Conservation (phyloP, 2,888 invertebrate species). For the Eupithecia abbreviata region DNA sequence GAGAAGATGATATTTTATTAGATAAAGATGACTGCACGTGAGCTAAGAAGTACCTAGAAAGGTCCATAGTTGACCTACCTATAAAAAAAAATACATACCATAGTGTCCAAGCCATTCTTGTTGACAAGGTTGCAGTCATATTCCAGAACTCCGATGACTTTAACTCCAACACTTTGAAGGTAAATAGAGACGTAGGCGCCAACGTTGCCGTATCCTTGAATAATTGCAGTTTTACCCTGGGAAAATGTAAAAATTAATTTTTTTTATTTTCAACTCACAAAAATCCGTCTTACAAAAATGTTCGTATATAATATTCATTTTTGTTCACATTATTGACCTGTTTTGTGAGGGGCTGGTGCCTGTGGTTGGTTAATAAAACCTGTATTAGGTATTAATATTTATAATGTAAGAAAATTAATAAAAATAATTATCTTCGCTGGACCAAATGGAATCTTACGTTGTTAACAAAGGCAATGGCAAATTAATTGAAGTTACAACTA, state of each 20-base stretch:
- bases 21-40: not conserved
- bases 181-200: slow-evolving; percentile 90
- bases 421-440: not conserved
- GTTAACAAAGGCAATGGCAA: not conserved
- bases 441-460: not conserved
- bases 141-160: slow-evolving; percentile 88
- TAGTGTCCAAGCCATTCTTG: slow-evolving; percentile 86
- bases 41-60: not conserved
- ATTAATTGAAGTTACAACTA: not conserved
- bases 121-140: slow-evolving; percentile 85
- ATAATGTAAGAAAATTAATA: not conserved
- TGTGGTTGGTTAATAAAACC: too few relatives aligned
- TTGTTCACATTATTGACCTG: too few relatives aligned
- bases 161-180: slow-evolving; percentile 87
- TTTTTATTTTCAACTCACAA: too few relatives aligned
- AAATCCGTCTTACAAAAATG: too few relatives aligned
- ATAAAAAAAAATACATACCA: not conserved
- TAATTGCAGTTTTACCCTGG: slow-evolving; percentile 88
- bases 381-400: too few relatives aligned
- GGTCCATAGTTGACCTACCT: not conserved
- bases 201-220: slow-evolving; percentile 93
- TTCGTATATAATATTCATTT: too few relatives aligned
- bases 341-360: too few relatives aligned
- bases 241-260: not conserved
- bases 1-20: too few relatives aligned